phyloP scores from a whole-genome alignment of 1,140 invertebrate species.

The Diabrotica undecimpunctata region DNA sequence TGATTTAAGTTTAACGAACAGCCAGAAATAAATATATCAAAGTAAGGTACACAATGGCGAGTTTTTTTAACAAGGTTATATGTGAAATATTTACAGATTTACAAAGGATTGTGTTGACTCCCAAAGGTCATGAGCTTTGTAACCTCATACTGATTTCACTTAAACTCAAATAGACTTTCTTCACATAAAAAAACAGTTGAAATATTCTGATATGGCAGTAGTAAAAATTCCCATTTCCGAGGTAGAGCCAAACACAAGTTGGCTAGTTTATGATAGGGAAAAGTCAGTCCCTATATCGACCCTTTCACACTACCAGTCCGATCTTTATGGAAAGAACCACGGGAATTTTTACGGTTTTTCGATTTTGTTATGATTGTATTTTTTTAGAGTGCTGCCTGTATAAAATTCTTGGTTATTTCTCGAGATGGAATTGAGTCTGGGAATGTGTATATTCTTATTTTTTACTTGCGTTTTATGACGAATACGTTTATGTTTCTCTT shows the following conservation, averaged over 20 bases:
- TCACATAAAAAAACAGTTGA: constrained; percentile 10
- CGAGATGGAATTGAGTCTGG: background rate
- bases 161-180: constrained; percentile 13
- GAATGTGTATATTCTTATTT: background rate
- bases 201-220: constrained; percentile 12
- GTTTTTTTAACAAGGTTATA: too few relatives aligned
- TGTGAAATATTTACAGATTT: too few relatives aligned
- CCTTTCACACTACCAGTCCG: constrained; percentile 4
- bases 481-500: background rate
- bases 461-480: background rate
- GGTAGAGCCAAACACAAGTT: constrained; percentile 10
- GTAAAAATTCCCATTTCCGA: constrained; percentile 23
- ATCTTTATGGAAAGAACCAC: constrained; percentile 22
- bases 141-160: background rate
- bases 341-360: constrained; percentile 22
- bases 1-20: too few relatives aligned
- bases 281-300: background rate
- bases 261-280: constrained; percentile 19
- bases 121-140: background rate
- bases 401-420: background rate
- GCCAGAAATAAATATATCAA: too few relatives aligned
- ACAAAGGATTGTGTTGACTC: too few relatives aligned
- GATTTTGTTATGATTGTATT: constrained; percentile 22
- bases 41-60: too few relatives aligned
- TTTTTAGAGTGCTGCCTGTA: constrained; percentile 7